These are phyloP conservation scores for Camelus bactrianus DNA, from an alignment of 2,113 vertebrate genomes.

Conservation along the genomic window DNA sequence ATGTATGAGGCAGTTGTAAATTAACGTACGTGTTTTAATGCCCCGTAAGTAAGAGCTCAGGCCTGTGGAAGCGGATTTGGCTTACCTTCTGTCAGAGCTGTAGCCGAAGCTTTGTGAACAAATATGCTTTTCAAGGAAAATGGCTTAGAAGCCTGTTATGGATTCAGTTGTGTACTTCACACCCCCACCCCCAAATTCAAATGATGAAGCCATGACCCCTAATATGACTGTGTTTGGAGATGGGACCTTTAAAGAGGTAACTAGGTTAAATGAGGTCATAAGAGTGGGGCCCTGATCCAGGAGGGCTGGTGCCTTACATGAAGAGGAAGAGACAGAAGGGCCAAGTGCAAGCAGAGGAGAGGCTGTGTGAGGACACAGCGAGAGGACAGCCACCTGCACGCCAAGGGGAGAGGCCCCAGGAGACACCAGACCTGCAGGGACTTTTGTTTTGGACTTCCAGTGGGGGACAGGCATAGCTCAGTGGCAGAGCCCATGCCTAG, in stretches of 20 bases:
- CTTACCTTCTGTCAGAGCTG: background rate
- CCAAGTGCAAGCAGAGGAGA: background rate
- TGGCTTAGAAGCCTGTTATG: background rate
- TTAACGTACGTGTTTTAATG: too few relatives aligned
- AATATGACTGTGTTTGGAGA: background rate
- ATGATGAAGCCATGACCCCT: background rate
- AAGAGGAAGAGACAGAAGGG: background rate
- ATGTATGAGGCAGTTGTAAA: background rate
- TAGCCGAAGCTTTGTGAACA: background rate
- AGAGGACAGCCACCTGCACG: background rate
- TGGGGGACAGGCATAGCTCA: too few relatives aligned
- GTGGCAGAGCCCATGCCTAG: too few relatives aligned
- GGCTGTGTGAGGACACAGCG: too few relatives aligned
- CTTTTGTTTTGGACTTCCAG: background rate
- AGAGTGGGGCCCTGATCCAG: background rate
- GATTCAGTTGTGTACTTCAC: background rate
- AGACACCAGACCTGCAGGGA: accelerated
- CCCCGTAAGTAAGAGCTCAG: background rate
- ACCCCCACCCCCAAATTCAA: background rate
- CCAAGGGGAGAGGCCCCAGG: too few relatives aligned
- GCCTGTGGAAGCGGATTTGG: background rate
- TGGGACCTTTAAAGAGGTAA: background rate
- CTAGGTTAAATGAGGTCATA: background rate
- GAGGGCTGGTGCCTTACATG: background rate
- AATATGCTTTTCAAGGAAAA: background rate